Base-by-base conservation (phyloP, 1,140 invertebrate genomes). In the Ceratina calcarata region DNA sequence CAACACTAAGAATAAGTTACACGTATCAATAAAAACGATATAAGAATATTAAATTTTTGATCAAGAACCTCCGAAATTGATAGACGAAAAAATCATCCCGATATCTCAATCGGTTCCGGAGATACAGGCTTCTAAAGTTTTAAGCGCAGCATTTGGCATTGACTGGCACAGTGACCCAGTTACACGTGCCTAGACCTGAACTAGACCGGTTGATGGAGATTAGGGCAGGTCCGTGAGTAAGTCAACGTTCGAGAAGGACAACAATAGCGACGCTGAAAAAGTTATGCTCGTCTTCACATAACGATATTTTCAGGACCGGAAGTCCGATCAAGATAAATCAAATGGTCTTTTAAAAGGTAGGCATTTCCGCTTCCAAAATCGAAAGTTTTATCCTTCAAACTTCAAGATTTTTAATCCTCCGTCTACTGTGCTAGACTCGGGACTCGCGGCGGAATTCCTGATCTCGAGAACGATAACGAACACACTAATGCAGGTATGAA, bases 21-120 rank as follows among this genome's bases (percentile, higher is more conserved):
- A 32, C 4, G 27, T n/a, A n/a, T 32, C 27, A 32, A 32, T 32
- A 32, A 32, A 32, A 32, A 32, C 2, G 27, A 32, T 32, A 2
- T 4, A 32, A 32, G 27, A 4, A 32, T 32, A 32, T 32, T 32
- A 32, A 32, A 2, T 32, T 32, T 4, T 32, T 32, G 1, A 32
- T 32, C 27, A 32, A 32, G 4, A 32, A 32, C 27, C 27, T 32
- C 27, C 4, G 2, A 1, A 32, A 32, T 1, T 32, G 27, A 32
- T 32, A 32, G 27, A 32, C 2, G 27, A 32, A 32, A 4, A 4
- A 32, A 2, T 22, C 10, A 67, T 16, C 3, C n/a, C 20, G 45
- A 51, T 67, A 67, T 51, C 65, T 24, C 65, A 2, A 67, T 51
- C n/a, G n/a, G 37, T 67, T 67, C 3, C 20, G n/a, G 4, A 67